Base-by-base conservation (phyloP, 2,888 invertebrate genomes). In the Diarsia rubi region DNA sequence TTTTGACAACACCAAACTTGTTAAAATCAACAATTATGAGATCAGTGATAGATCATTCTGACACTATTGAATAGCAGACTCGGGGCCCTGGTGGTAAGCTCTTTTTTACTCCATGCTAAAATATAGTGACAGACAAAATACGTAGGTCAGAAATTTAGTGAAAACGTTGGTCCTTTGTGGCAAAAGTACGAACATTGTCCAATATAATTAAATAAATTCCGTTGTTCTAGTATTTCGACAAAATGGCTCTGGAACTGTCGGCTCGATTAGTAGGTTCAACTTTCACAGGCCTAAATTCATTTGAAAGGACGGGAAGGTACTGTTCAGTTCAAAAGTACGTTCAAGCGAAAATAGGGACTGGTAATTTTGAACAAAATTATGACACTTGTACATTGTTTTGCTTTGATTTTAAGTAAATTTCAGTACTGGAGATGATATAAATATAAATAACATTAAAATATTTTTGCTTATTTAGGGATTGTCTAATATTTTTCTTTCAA, bases 201-300 rank as follows among this genome's bases (percentile, higher is more conserved):
- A 49, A 81, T 73, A 75, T 82, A 87, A 86, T 86, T 63, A 86
- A 78, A 87, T 78, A 75, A 84, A 82, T 85, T 79, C 66, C 74
- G 44, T 65, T 71, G 85, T 77, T 66, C 75, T 77, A 75, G 76
- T 73, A 72, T 75, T 79, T 77, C 62, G 14, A 52, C 64, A 63
- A 85, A 87, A 44, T 78, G 77, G 64, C 62, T 37, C 65, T 27
- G n/a, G 31, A 63, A 78, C 64, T 73, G 65, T 59, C 52, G 49
- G 24, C 54, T 57, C 71, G 70, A 82, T 87, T 79, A 86, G 82
- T 73, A 69, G 68, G 67, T 49, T 69, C 65, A 66, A 70, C 81
- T 75, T 81, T 73, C 73, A 69, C 27, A 66, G 24, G 42, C 21
- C 24, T 63, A 67, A 72, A 73, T 76, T 79, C 44, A 73, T 79